A percentile compares a stretch with the other conserved stretches of the same genome.
These are phyloP conservation scores for Phengaris alcon DNA, from an alignment of 2,888 invertebrate genomes.

Conservation along the genomic window DNA sequence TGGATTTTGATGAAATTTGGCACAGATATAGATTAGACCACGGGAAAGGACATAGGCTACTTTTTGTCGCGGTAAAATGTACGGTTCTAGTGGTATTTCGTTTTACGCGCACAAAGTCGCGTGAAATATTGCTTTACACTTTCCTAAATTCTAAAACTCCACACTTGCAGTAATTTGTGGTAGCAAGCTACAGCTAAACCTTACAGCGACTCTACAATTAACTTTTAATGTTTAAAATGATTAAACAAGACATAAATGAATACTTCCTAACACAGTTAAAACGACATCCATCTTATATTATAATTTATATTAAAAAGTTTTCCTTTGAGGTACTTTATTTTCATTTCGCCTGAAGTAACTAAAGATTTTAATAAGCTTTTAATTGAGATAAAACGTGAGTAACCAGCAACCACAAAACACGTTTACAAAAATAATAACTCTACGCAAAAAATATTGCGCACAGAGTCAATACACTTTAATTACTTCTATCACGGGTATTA, in stretches of 20 bases:
- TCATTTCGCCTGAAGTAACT: neutral
- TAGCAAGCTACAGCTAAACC: neutral
- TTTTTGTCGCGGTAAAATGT: too few species aligned
- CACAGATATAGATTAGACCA: too few species aligned
- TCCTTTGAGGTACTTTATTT: neutral
- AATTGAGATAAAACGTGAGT: conserved; percentile 1
- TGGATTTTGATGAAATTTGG: too few species aligned
- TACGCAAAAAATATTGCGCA: neutral
- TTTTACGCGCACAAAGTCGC: too few species aligned
- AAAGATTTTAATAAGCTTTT: neutral
- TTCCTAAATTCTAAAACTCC: neutral
- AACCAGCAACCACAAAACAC: neutral
- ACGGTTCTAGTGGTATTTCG: too few species aligned
- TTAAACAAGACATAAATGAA: neutral
- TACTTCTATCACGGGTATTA: neutral
- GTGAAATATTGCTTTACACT: neutral
- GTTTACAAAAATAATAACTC: conserved; percentile 6
- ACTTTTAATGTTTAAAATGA: neutral
- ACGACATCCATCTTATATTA: neutral
- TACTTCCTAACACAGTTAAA: neutral
- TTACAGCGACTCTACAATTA: neutral
- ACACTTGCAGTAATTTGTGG: neutral
- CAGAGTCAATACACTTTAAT: conserved; percentile 14
- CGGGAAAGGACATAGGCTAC: too few species aligned
- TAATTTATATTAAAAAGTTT: neutral